Percentiles rank a stretch among this genome's conserved stretches.
Conservation (phyloP, 2,888 invertebrate species). For the Eupithecia pulchellata region DNA sequence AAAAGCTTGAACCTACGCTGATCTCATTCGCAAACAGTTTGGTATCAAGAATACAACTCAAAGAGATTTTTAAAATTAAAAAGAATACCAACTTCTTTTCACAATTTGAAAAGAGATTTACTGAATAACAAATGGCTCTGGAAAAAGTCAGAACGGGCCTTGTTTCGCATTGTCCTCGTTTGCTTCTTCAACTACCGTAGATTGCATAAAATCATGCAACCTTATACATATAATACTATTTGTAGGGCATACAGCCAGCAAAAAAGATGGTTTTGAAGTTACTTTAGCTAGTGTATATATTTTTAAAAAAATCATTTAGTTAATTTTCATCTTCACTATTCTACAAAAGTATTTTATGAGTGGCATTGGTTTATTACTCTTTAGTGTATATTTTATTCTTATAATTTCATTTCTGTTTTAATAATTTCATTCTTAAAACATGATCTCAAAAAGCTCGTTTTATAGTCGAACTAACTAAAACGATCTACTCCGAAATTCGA, state of each 20-base stretch:
- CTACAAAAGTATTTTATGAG: not conserved
- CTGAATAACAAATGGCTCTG: slow-evolving; percentile 8
- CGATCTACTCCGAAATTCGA: not conserved
- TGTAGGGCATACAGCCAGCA: slow-evolving; percentile 8
- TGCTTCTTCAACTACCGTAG: slow-evolving; percentile 19
- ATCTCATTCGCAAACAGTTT: not conserved
- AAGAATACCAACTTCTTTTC: not conserved
- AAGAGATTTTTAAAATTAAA: not conserved
- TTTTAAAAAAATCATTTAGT: not conserved
- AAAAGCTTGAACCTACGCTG: not conserved
- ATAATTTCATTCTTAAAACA: not conserved
- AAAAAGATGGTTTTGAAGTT: not conserved
- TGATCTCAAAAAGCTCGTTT: not conserved
- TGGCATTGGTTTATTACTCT: not conserved
- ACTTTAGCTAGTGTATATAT: too few species aligned
- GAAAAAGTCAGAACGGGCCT: not conserved
- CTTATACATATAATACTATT: slow-evolving; percentile 20
- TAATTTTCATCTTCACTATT: not conserved
- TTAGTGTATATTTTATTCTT: not conserved
- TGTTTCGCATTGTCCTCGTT: slow-evolving; percentile 28
- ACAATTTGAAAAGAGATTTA: not conserved
- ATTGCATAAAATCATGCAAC: slow-evolving; percentile 23
- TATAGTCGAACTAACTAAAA: not conserved
- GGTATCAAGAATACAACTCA: not conserved
- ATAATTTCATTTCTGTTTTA: not conserved